A percentile compares a stretch with the other conserved stretches of the same genome.
Evolutionary conservation across 2,113 vertebrate genomes (phyloP).

Genomic region (Oryzias melastigma): DNA sequence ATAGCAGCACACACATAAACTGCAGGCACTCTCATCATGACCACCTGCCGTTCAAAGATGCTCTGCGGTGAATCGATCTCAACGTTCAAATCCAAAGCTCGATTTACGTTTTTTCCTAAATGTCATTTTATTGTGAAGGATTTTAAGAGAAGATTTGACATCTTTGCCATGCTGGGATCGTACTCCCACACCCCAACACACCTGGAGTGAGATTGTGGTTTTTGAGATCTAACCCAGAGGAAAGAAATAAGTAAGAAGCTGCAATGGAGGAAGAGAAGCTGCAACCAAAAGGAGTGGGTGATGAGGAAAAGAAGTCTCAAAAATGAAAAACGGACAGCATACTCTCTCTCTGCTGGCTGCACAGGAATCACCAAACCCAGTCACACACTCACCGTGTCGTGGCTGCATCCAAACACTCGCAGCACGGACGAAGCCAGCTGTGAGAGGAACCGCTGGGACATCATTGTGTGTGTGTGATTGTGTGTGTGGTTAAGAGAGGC

Average conservation of each 20-base stretch:
- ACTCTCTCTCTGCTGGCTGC: slow-evolving; percentile 1
- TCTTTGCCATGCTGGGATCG: slow-evolving; percentile 23
- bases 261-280: slow-evolving; percentile 54
- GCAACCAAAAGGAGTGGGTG: slow-evolving; percentile 57
- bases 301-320: slow-evolving; percentile 39
- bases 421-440: slow-evolving; percentile 76
- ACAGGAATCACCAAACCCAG: slow-evolving; percentile 6
- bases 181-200: slow-evolving; percentile 20
- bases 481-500: slow-evolving; percentile 12
- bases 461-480: slow-evolving; percentile 46
- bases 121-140: slow-evolving; percentile 36
- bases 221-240: slow-evolving; percentile 11
- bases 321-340: slow-evolving; percentile 30
- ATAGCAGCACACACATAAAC: slow-evolving; percentile 34
- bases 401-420: slow-evolving; percentile 74
- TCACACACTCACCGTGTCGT: slow-evolving; percentile 77
- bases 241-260: slow-evolving; percentile 11
- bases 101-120: slow-evolving; percentile 15
- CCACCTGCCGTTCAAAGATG: slow-evolving; percentile 58
- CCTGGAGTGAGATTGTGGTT: slow-evolving; percentile 16
- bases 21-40: slow-evolving; percentile 16
- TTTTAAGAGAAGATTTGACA: slow-evolving; percentile 43
- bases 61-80: slow-evolving; percentile 14
- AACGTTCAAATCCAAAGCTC: slow-evolving; percentile 2
- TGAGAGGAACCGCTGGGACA: slow-evolving; percentile 74